Evolutionary conservation across 2,113 vertebrate genomes (phyloP).

Genomic region (Saguinus imperator): DNA sequence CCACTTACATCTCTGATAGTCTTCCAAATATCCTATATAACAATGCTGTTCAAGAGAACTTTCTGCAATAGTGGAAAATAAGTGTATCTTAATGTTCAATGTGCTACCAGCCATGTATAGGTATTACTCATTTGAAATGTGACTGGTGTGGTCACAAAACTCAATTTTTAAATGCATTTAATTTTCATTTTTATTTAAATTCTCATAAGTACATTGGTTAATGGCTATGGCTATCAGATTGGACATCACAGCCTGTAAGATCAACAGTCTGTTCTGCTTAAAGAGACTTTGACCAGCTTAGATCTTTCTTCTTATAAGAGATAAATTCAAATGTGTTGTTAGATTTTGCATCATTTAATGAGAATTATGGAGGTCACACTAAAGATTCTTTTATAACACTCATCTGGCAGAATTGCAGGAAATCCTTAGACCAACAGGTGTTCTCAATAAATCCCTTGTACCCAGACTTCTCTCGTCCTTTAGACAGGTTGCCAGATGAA

Average conservation of each 20-base stretch:
- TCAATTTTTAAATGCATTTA: background rate
- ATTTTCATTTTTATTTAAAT: background rate
- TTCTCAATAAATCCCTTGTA: background rate
- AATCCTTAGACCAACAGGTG: background rate
- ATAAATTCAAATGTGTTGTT: background rate
- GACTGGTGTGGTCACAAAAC: background rate
- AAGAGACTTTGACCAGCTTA: background rate
- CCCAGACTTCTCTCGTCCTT: background rate
- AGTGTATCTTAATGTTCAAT: background rate
- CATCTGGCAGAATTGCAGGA: background rate
- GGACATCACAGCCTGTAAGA: background rate
- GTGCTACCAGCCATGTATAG: background rate
- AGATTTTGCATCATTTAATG: background rate
- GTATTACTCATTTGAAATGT: background rate
- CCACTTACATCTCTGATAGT: background rate
- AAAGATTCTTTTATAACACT: background rate
- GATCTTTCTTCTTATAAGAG: background rate
- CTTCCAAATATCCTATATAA: background rate
- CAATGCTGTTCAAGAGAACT: background rate
- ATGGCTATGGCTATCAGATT: background rate
- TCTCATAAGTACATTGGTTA: background rate
- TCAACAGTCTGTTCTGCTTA: background rate
- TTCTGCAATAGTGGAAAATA: background rate
- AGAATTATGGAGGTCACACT: background rate
- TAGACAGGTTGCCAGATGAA: background rate